Base-by-base conservation (phyloP, 2,888 invertebrate genomes). In the Busseola fusca region DNA sequence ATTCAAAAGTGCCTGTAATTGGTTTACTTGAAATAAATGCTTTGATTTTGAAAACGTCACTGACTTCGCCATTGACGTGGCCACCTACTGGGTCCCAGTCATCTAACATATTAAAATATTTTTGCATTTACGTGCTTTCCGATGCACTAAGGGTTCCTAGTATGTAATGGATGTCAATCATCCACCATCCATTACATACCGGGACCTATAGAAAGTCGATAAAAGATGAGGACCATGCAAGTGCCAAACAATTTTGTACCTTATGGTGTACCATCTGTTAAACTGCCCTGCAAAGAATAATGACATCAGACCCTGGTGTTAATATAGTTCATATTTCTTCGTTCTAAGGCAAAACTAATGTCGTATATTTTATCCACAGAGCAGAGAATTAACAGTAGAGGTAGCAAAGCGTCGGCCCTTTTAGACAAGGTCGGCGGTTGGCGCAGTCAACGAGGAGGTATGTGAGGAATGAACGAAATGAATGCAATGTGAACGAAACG, bases 391-490 rank as follows among this genome's bases (percentile, higher is more conserved):
- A 94, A 92, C 91, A 93, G 84, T 93, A 95, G 94, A 91, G 95
- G 92, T 92, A 94, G 92, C 94, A 95, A 95, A 91, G 81, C 93
- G 69, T 90, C 94, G 71, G 91, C 90, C 78, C 87, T 93, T 81
- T 86, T 95, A 82, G 91, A 93, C 84, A 95, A 93, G 89, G 90
- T 93, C 92, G 95, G 95, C 91, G 95, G 95, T 10, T 95, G 95
- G 95, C 94, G 95, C 84, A 95, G 95, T 85, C 95, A 95, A 83
- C 94, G 95, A 77, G 95, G 95, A 95, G 95, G 95, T 95, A 95
- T 89, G 95, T 93, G 86, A 72, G 74, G 78, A 76, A 78, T 64
- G 72, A 78, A 78, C 65, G 52, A 30, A 67, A 50, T 63, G 63
- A 76, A 67, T 67, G 59, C 37, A 25, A 25, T 30, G 42, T 76